Evolutionary conservation across 30 jellyfish, hydroid and myxozoan species (phyloP), one percentile per base, ranked within the genome.

Genomic region (Catostylus mosaicus): DNA sequence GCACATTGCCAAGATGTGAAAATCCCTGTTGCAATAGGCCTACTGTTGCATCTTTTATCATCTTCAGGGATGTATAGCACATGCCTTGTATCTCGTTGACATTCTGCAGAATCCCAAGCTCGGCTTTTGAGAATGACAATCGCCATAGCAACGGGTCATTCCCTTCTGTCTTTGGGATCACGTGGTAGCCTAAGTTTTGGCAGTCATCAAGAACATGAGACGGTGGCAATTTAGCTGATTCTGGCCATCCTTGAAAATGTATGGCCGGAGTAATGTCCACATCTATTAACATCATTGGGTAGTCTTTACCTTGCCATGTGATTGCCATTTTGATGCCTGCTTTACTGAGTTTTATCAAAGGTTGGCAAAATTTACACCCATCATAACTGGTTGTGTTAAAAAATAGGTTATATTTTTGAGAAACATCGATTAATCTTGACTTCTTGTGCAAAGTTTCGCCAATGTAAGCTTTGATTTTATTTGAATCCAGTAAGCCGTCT

Each of bases 101-200:
- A 22, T 48, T 62, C 3, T 45, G 52, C 20, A 81, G 47, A 19
- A 81, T 76, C 23, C n/a, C 29, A 36, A 47, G 60, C 76, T 81
- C 91, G 1, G 91, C 91, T 30, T 64, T 30, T 18, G 91, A 81
- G 75, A 81, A 81, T 3, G 91, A 81, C 31, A 81, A 16, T 60
- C 91, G 43, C 91, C 91, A 81, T 33, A 69, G 82, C 68, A 38
- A 27, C 3, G 82, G 82, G 35, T 69, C 82, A 3, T 40, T 26
- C 34, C 64, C 68, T 24, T 69, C 65, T 69, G 82, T 32, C 22
- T 69, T 69, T 0, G 82, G 82, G 37, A 69, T 47, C 12, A 69
- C 82, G 66, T 69, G 82, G 22, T 69, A 69, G 20, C 82, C 82
- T 23, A 69, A 20, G 6, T 46, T 34, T 11, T 45, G 43, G 22